These are phyloP conservation scores for Amphiprion clarkii DNA, from an alignment of 2,797 vertebrate species.

Conservation along the genomic window DNA sequence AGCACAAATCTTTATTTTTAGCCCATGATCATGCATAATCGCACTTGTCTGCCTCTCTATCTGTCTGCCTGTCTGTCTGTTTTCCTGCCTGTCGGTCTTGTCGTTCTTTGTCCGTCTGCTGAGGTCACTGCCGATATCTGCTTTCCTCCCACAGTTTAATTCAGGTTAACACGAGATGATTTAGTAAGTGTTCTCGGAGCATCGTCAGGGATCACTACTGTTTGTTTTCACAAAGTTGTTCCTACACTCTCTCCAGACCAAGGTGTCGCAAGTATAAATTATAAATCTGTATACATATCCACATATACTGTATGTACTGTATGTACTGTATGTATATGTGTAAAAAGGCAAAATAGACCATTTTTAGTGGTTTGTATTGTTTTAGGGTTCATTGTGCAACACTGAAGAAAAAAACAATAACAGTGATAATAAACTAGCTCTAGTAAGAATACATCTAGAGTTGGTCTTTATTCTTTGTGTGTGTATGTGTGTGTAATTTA, in stretches of 20 bases:
- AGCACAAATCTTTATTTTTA: constrained; percentile 57
- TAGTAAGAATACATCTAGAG: constrained; percentile 71
- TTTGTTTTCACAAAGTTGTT: constrained; percentile 69
- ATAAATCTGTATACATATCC: constrained; percentile 80
- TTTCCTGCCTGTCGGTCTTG: neutral
- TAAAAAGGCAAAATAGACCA: constrained; percentile 78
- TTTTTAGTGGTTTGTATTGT: constrained; percentile 91
- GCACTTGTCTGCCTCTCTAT: neutral
- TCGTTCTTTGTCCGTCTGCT: constrained; percentile 44
- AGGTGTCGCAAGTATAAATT: constrained; percentile 79
- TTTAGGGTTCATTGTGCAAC: constrained; percentile 92
- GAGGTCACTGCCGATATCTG: constrained; percentile 70
- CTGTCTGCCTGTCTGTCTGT: too few species aligned
- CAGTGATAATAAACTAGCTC: constrained; percentile 89
- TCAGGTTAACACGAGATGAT: constrained; percentile 76
- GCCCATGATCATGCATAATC: constrained; percentile 50
- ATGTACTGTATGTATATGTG: constrained; percentile 82
- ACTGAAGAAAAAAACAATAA: constrained; percentile 83
- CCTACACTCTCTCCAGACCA: constrained; percentile 78
- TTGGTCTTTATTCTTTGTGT: constrained; percentile 63
- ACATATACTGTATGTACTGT: constrained; percentile 81
- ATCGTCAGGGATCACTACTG: constrained; percentile 78
- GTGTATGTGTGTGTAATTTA: constrained; percentile 26
- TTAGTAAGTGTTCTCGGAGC: constrained; percentile 65
- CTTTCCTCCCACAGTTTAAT: constrained; percentile 62